Percentiles rank a stretch among this genome's conserved stretches.
phyloP scores from a whole-genome alignment of 2,113 vertebrate species.

The Erythrolamprus reginae region DNA sequence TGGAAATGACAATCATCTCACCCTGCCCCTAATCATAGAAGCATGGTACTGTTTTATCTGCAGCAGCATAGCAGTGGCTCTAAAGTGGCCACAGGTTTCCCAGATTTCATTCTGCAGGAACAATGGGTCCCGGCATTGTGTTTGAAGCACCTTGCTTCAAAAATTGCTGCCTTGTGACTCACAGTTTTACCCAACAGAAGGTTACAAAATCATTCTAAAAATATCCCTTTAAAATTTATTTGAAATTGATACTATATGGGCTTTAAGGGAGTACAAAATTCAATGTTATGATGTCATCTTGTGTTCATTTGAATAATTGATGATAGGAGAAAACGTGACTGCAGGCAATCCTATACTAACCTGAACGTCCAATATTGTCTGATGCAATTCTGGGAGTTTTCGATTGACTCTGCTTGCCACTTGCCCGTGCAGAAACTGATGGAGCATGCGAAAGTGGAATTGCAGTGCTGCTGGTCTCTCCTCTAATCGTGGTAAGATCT shows the following conservation, averaged over 20 bases:
- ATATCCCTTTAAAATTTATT: neutral
- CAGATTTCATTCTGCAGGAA: neutral
- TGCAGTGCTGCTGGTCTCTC: conserved; percentile 67
- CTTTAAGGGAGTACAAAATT: neutral
- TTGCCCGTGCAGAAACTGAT: conserved; percentile 66
- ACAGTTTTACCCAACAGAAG: neutral
- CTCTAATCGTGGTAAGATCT: conserved; percentile 86
- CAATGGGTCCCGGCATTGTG: neutral
- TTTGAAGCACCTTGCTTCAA: neutral
- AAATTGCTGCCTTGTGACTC: neutral
- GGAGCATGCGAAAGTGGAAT: conserved; percentile 35
- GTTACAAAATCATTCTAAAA: neutral
- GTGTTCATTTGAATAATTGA: conserved; percentile 16
- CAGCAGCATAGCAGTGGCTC: neutral
- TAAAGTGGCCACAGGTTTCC: neutral
- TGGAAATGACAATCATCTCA: neutral
- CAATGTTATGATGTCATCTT: neutral
- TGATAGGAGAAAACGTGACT: neutral
- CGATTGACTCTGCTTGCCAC: conserved; percentile 76
- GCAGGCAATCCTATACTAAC: conserved; percentile 55
- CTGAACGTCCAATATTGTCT: conserved; percentile 79
- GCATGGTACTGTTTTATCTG: neutral
- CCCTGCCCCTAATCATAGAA: neutral
- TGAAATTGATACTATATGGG: neutral
- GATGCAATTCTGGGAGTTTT: conserved; percentile 88